A percentile compares a stretch with the other conserved stretches of the same genome.
Evolutionary conservation across 53 echinoderm and acorn worm species (phyloP).

Genomic region (Echinarachnius parma): DNA sequence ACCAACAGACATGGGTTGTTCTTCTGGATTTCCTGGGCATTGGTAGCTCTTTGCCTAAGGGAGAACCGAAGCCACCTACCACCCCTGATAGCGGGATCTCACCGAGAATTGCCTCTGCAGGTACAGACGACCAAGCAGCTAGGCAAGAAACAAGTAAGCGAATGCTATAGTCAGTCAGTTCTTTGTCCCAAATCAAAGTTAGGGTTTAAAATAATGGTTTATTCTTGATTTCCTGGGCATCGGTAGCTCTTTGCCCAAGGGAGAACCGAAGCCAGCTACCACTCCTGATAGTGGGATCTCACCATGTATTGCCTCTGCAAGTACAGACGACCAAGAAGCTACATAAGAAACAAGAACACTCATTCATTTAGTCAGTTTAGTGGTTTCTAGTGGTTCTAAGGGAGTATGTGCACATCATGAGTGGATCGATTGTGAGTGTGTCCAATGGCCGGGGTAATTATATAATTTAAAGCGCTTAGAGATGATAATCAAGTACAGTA

Average conservation of each 20-base stretch:
- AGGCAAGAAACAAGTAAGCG: conserved; percentile 22
- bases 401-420: too few relatives aligned
- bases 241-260: conserved; percentile 54
- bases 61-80: neutral
- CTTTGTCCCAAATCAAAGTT: too few relatives aligned
- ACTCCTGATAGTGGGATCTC: neutral
- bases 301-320: neutral
- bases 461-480: too few relatives aligned
- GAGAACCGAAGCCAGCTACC: neutral
- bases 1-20: conserved; percentile 95
- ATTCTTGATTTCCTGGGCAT: conserved; percentile 89
- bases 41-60: conserved; percentile 53
- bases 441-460: too few relatives aligned
- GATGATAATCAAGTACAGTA: too few relatives aligned
- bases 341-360: conserved; percentile 9
- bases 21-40: conserved; percentile 90
- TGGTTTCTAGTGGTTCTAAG: too few relatives aligned
- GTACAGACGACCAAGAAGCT: conserved; percentile 3
- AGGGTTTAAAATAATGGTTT: too few relatives aligned
- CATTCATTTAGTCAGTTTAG: too few relatives aligned
- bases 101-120: conserved; percentile 6
- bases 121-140: conserved; percentile 9
- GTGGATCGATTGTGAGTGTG: too few relatives aligned
- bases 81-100: neutral
- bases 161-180: too few relatives aligned